phyloP scores from a whole-genome alignment of 2,113 vertebrate genomes.

The Otus sunia region DNA sequence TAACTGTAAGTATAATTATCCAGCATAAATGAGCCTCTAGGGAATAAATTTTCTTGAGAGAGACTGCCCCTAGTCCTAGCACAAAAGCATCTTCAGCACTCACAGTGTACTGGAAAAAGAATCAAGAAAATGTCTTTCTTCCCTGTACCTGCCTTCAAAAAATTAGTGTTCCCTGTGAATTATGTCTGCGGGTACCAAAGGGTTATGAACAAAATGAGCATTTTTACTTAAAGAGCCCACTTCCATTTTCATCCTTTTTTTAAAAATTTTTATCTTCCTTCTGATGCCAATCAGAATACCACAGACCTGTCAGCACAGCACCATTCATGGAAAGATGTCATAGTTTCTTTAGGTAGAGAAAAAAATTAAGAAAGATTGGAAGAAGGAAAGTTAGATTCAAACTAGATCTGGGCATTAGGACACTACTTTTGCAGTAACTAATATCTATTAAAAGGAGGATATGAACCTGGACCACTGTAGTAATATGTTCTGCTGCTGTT shows the following conservation, averaged over 20 bases:
- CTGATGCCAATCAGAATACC: neutral
- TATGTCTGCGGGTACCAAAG: neutral
- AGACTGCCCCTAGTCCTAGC: neutral
- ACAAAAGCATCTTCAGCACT: neutral
- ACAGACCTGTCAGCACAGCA: neutral
- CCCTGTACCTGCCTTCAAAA: neutral
- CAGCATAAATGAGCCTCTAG: conserved; percentile 1
- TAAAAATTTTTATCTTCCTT: neutral
- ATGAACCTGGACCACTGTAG: neutral
- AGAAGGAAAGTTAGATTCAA: neutral
- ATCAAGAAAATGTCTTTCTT: neutral
- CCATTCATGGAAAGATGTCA: accelerated
- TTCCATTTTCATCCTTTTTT: neutral
- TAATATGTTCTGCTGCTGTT: neutral
- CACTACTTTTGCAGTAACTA: neutral
- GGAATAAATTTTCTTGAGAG: conserved; percentile 21
- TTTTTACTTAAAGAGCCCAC: neutral
- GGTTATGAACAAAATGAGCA: neutral
- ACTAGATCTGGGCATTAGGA: neutral
- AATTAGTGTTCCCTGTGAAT: neutral
- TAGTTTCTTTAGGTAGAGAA: neutral
- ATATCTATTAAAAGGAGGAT: neutral
- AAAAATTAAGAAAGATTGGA: neutral
- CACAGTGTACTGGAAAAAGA: neutral
- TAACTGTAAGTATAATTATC: conserved; percentile 33